Conservation (phyloP, 2,888 invertebrate genomes). For the Mimas tiliae region DNA sequence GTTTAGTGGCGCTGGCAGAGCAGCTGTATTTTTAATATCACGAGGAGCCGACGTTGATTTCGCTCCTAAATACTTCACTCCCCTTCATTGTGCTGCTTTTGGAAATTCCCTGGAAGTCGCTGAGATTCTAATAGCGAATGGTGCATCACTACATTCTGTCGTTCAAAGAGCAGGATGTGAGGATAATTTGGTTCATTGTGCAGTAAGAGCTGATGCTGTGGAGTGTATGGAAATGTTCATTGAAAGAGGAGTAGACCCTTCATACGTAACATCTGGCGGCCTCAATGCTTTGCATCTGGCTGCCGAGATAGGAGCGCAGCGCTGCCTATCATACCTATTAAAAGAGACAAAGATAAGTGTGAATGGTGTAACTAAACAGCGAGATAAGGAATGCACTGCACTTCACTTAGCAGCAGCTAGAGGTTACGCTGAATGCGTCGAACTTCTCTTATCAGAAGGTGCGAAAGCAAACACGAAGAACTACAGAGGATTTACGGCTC, state of each 20-base stretch:
- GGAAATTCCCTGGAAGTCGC: constrained; percentile 93
- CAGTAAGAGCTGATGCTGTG: constrained; percentile 91
- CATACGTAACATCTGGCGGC: constrained; percentile 89
- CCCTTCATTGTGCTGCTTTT: constrained; percentile 95
- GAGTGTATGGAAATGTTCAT: constrained; percentile 92
- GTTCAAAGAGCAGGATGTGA: constrained; percentile 87
- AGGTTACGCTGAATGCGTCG: constrained; percentile 92
- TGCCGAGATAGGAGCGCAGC: constrained; percentile 90
- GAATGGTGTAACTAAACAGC: constrained; percentile 87
- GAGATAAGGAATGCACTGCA: constrained; percentile 91
- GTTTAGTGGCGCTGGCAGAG: constrained; percentile 89
- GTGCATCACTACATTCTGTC: constrained; percentile 88
- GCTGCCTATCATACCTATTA: constrained; percentile 89
- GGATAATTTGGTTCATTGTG: constrained; percentile 92
- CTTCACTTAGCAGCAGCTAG: constrained; percentile 95
- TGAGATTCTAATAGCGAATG: constrained; percentile 89
- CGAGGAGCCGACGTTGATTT: constrained; percentile 89
- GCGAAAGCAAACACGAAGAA: constrained; percentile 91
- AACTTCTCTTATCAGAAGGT: constrained; percentile 89
- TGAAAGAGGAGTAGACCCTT: constrained; percentile 89
- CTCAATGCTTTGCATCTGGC: constrained; percentile 92
- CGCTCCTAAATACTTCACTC: constrained; percentile 89
- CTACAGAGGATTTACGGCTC: constrained; percentile 91
- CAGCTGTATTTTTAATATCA: constrained; percentile 88
- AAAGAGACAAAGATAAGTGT: constrained; percentile 90